Conservation (phyloP, 2,797 vertebrate species). For the Poeciliopsis turneri region DNA sequence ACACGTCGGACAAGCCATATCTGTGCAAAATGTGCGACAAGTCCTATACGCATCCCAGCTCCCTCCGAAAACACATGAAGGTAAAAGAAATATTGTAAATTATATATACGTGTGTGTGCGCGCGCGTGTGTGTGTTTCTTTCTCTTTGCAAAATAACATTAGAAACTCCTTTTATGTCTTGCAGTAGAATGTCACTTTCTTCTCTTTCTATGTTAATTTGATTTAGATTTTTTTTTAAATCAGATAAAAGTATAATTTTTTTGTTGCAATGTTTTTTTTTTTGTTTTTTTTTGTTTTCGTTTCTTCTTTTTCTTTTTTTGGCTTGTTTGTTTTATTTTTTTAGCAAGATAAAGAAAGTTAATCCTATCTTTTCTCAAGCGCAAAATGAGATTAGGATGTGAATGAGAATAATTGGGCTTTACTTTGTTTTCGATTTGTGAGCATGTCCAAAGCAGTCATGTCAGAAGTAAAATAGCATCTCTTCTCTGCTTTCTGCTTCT, state of each 20-base stretch:
- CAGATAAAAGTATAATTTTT: conserved; percentile 15
- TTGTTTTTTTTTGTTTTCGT: conserved; percentile 36
- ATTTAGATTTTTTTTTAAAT: not conserved
- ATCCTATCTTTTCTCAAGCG: conserved; percentile 47
- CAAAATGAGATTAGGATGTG: conserved; percentile 64
- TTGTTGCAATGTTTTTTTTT: conserved; percentile 47
- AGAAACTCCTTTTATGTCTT: too few relatives aligned
- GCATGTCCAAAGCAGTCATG: conserved; percentile 17
- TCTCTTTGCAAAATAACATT: too few relatives aligned
- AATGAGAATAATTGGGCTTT: conserved; percentile 48
- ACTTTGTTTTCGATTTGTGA: conserved; percentile 32
- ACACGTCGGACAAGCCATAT: conserved; percentile 98
- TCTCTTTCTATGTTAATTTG: not conserved
- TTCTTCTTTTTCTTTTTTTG: conserved; percentile 22
- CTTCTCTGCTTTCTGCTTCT: conserved; percentile 20
- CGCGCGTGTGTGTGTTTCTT: too few relatives aligned
- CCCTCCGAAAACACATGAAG: conserved; percentile 99
- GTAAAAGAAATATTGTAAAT: conserved; percentile 73
- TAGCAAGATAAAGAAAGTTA: not conserved
- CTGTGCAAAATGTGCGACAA: conserved; percentile 99
- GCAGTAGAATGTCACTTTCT: not conserved
- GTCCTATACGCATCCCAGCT: conserved; percentile 99
- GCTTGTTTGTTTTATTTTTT: conserved; percentile 51
- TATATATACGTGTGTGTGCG: too few relatives aligned
- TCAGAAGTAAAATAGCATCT: not conserved